Conservation (phyloP, 2,888 invertebrate genomes). For the Pardosa pseudoannulata region DNA sequence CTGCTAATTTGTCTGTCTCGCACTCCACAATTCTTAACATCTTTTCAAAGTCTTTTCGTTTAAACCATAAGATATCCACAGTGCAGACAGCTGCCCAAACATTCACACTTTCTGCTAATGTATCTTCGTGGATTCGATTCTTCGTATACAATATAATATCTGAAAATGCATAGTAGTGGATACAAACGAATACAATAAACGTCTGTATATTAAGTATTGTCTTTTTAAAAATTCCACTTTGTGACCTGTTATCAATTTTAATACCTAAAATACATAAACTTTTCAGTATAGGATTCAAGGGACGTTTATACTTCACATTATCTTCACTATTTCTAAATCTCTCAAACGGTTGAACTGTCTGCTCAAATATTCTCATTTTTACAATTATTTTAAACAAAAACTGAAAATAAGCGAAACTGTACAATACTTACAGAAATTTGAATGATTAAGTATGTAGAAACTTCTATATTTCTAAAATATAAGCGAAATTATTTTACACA, state of each 20-base stretch:
- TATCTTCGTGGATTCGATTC: constrained; percentile 27
- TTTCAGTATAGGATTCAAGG: neutral
- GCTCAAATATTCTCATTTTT: neutral
- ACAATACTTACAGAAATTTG: too few species aligned
- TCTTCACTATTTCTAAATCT: neutral
- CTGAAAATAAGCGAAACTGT: too few species aligned
- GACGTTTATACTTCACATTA: neutral
- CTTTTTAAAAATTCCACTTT: neutral
- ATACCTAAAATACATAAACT: neutral
- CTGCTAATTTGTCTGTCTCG: constrained; percentile 30
- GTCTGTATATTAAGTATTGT: neutral
- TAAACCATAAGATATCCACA: constrained; percentile 25
- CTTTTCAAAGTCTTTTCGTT: constrained; percentile 11
- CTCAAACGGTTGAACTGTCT: neutral
- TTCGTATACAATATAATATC: constrained; percentile 39
- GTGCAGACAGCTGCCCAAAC: constrained; percentile 48
- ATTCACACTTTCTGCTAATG: constrained; percentile 38
- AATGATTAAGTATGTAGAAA: too few species aligned
- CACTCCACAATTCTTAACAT: neutral
- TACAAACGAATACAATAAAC: neutral
- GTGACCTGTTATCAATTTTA: neutral
- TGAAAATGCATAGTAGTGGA: constrained; percentile 43
- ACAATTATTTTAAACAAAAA: too few species aligned
- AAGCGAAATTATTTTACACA: too few species aligned
- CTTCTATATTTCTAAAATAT: too few species aligned